Evolutionary conservation across 2,113 vertebrate species (phyloP).

Genomic region (Echinops telfairi): DNA sequence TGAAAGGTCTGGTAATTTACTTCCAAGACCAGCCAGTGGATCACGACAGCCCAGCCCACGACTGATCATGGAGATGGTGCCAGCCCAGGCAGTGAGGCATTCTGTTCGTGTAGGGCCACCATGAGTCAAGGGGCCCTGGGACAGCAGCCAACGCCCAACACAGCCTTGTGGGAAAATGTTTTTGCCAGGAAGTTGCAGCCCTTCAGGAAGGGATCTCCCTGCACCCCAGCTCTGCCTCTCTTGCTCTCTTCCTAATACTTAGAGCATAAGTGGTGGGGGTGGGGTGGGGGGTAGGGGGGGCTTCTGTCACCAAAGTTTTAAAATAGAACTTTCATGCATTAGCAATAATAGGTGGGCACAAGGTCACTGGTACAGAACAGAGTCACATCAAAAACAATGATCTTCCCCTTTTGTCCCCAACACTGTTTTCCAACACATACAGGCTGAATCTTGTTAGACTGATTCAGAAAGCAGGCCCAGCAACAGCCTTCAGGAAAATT

Average conservation of each 20-base stretch:
- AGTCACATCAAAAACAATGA: too few relatives aligned
- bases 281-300: too few relatives aligned
- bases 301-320: neutral
- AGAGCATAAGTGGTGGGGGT: neutral
- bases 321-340: fast-evolving
- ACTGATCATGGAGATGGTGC: neutral
- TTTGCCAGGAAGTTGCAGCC: fast-evolving
- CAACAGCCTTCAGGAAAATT: neutral
- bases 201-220: neutral
- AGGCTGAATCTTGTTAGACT: neutral
- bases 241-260: neutral
- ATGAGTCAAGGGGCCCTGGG: neutral
- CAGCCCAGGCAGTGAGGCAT: neutral
- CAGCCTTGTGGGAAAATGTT: neutral
- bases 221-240: fast-evolving
- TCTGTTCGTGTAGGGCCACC: neutral
- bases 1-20: neutral
- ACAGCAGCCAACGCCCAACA: neutral
- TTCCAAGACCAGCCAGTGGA: neutral
- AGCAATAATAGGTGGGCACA: fast-evolving
- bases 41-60: neutral
- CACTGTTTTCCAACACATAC: neutral
- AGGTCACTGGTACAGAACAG: fast-evolving
- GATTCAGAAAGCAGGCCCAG: neutral
- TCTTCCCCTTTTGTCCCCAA: neutral